Conservation (phyloP, 2,113 vertebrate genomes). For the Ammodytes marinus region DNA sequence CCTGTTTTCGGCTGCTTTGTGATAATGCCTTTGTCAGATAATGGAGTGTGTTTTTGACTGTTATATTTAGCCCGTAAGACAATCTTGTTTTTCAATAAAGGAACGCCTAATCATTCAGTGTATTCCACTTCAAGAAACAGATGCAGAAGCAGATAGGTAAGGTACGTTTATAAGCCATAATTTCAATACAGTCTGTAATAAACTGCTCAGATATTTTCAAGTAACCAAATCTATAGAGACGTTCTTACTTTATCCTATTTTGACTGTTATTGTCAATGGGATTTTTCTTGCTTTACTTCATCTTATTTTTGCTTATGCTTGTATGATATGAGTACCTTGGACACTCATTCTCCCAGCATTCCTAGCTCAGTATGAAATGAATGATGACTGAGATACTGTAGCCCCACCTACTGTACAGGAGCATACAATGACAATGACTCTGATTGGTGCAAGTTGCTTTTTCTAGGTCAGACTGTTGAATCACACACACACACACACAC, state of each 20-base stretch:
- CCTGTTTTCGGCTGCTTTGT: background rate
- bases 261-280: too few relatives aligned
- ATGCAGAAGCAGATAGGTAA: too few relatives aligned
- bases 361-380: constrained; percentile 14
- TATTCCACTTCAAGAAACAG: background rate
- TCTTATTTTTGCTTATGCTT: too few relatives aligned
- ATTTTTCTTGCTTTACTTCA: too few relatives aligned
- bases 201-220: background rate
- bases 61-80: background rate
- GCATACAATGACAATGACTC: constrained; percentile 43
- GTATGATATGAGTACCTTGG: background rate
- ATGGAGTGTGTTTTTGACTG: background rate
- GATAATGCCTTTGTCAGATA: background rate
- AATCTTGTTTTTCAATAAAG: background rate
- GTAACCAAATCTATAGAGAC: background rate
- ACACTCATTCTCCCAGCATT: constrained; percentile 1
- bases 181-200: background rate
- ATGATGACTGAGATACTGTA: constrained; percentile 61
- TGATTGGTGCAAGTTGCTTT: constrained; percentile 75
- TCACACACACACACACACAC: constrained; percentile 44
- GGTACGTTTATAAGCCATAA: background rate
- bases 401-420: constrained; percentile 75
- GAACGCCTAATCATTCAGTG: background rate
- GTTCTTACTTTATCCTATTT: background rate
- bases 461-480: constrained; percentile 84